These are phyloP conservation scores for Ectobius pallidus DNA, from an alignment of 2,888 invertebrate genomes.

Conservation along the genomic window DNA sequence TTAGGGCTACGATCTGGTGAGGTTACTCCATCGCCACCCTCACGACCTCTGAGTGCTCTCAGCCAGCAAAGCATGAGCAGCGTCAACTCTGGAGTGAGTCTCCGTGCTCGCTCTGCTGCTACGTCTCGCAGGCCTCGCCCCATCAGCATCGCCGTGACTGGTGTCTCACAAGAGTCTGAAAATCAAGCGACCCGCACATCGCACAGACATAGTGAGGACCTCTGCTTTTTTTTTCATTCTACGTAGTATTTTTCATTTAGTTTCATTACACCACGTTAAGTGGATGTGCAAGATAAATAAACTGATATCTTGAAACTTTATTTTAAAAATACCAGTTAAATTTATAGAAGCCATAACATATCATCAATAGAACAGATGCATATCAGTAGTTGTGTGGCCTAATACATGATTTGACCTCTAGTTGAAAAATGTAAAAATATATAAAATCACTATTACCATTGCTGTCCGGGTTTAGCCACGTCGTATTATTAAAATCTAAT, in stretches of 20 bases:
- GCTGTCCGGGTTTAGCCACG: too few species aligned
- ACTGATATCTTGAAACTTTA: too few species aligned
- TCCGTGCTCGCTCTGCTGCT: slow-evolving; percentile 66
- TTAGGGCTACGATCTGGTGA: slow-evolving; percentile 63
- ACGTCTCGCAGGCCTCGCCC: slow-evolving; percentile 76
- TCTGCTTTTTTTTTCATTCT: slow-evolving; percentile 5
- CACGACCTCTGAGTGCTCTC: slow-evolving; percentile 87
- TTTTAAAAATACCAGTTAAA: too few species aligned
- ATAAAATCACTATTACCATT: too few species aligned
- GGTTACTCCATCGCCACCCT: slow-evolving; percentile 74
- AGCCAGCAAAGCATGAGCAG: slow-evolving; percentile 72
- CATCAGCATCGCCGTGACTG: slow-evolving; percentile 83
- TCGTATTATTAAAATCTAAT: too few species aligned
- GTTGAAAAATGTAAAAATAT: too few species aligned
- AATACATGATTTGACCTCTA: too few species aligned
- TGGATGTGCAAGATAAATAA: too few species aligned
- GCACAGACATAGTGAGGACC: slow-evolving; percentile 56
- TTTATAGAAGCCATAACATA: too few species aligned
- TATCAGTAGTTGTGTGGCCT: too few species aligned
- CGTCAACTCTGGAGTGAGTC: slow-evolving; percentile 59
- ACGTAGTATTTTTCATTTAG: too few species aligned
- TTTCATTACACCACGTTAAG: neutral
- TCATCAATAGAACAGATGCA: too few species aligned
- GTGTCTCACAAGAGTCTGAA: slow-evolving; percentile 57
- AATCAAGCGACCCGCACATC: slow-evolving; percentile 53